Conservation (phyloP, 2,797 vertebrate genomes). For the Smutsia gigantea region DNA sequence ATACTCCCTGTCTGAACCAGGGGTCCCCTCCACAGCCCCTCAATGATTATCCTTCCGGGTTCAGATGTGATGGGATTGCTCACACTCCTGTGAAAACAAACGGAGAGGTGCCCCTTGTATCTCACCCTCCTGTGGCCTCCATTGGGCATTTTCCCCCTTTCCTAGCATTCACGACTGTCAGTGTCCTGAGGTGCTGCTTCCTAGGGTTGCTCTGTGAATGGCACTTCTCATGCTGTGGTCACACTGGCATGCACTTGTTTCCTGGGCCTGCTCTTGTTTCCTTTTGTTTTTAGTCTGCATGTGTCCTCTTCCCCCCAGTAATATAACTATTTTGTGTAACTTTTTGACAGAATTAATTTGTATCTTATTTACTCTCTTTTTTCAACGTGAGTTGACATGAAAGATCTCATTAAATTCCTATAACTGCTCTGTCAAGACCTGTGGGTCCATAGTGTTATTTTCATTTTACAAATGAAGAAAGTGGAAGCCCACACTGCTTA, state of each 20-base stretch:
- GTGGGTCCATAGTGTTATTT: background rate
- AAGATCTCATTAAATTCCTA: background rate
- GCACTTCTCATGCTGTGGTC: background rate
- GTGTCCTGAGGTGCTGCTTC: background rate
- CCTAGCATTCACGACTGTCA: background rate
- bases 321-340: background rate
- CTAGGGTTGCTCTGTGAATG: background rate
- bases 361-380: conserved; percentile 11
- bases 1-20: background rate
- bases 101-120: background rate
- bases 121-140: background rate
- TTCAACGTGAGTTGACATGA: background rate
- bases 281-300: background rate
- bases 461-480: background rate
- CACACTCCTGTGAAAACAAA: background rate
- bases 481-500: background rate
- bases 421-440: background rate
- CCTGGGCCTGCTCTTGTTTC: background rate
- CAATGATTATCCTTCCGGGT: background rate
- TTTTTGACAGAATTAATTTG: background rate
- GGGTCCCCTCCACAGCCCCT: too few relatives aligned
- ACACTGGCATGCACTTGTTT: background rate
- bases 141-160: background rate
- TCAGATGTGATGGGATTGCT: background rate
- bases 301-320: too few relatives aligned